Base-by-base conservation (phyloP, 2,113 vertebrate species). In the Cyanoramphus novaezelandiae region DNA sequence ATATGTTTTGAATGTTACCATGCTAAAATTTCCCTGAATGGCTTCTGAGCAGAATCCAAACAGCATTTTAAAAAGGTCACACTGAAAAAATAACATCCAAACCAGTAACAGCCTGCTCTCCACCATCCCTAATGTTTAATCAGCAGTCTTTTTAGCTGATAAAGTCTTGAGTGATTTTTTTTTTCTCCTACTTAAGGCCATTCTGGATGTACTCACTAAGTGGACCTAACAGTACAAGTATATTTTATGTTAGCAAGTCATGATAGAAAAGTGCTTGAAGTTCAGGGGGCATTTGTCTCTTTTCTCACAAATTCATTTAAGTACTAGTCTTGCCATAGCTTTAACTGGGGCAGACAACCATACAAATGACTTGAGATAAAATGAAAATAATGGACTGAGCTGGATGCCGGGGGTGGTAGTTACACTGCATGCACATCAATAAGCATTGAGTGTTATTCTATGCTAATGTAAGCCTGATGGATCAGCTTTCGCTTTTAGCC, bases 381-480 rank as follows among this genome's bases (percentile, higher is more conserved):
- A 98, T 98, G 98, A 98, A 98, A 98, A 98, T 98, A 98, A 98
- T 98, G 98, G 97, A 98, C 96, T 96, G 98, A 98, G 97, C 98
- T 97, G 88, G 97, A 95, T 98, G 98, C 97, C 97, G 95, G 98
- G 97, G 98, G 97, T 97, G 97, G 98, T 97, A 97, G 98, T 98
- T 98, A 95, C 96, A 97, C 97, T 97, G 97, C 97, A 94, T 96
- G 95, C 98, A 98, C 98, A 98, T 98, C 98, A 98, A 97, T 99
- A 99, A 98, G 98, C 98, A 97, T 97, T 93, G 97, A 98, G 98
- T 98, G 97, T 98, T 98, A 98, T 97, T 98, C 98, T 98, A 98
- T 98, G 98, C 98, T 99, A 99, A 99, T 99, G 98, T 97, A 98
- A 98, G 98, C 98, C 98, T 99, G 98, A 99, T 99, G 98, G 99